A percentile compares a stretch with the other conserved stretches of the same genome.
Evolutionary conservation across 1,140 invertebrate genomes (phyloP).

Genomic region (Alviniconcha marisindica): DNA sequence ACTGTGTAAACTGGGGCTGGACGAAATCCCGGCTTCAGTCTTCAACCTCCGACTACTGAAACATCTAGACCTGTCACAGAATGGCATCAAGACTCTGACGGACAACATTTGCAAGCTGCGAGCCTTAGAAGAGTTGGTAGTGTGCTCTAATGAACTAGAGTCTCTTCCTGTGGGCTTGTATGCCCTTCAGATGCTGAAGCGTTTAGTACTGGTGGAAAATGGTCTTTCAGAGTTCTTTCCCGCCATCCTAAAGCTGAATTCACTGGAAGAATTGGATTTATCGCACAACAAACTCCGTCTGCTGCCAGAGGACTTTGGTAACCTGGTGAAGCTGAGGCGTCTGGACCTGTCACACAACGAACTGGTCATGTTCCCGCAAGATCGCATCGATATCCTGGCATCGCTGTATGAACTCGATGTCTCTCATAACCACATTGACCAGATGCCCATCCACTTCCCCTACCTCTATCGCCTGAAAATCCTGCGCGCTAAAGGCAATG

Average conservation of each 20-base stretch:
- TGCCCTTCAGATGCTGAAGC: conserved; percentile 58
- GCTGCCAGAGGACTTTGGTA: conserved; percentile 70
- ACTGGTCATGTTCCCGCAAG: conserved; percentile 68
- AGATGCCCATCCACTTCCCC: conserved; percentile 71
- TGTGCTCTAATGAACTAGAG: conserved; percentile 61
- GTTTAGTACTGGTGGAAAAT: conserved; percentile 62
- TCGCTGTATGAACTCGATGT: conserved; percentile 67
- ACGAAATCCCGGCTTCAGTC: conserved; percentile 68
- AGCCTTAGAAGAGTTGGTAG: conserved; percentile 59
- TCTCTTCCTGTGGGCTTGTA: conserved; percentile 60
- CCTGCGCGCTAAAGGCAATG: conserved; percentile 59
- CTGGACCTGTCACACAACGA: conserved; percentile 71
- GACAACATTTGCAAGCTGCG: conserved; percentile 65
- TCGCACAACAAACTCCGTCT: conserved; percentile 62
- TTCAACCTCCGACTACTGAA: conserved; percentile 67
- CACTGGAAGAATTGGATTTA: conserved; percentile 65
- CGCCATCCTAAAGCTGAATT: conserved; percentile 57
- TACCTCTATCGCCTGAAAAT: conserved; percentile 69
- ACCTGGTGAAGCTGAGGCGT: conserved; percentile 62
- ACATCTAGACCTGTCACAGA: conserved; percentile 67
- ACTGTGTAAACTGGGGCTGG: conserved; percentile 64
- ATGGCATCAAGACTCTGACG: conserved; percentile 60
- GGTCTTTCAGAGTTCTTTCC: conserved; percentile 56
- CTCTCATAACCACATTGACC: conserved; percentile 70
- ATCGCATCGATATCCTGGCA: conserved; percentile 70